Conservation (phyloP, 2,113 vertebrate genomes). For the Notothenia rossii region DNA sequence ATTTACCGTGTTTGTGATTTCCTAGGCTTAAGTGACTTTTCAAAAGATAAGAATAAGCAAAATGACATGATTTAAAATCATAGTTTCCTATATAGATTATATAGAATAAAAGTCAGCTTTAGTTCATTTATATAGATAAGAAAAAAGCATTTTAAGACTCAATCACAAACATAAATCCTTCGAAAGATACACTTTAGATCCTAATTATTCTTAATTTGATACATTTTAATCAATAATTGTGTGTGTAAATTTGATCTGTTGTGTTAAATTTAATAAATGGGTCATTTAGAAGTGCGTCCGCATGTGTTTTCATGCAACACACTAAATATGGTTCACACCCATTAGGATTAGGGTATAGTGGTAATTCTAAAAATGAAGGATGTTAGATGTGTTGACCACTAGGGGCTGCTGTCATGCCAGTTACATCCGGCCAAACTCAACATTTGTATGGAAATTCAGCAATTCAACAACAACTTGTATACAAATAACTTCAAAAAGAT, state of each 20-base stretch:
- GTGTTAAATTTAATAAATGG: neutral
- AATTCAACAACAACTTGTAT: neutral
- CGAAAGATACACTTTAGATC: neutral
- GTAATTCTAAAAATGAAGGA: neutral
- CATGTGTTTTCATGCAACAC: neutral
- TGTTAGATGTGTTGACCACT: conserved; percentile 41
- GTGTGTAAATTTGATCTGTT: neutral
- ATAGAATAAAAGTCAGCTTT: neutral
- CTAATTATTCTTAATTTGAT: no score
- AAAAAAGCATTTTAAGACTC: neutral
- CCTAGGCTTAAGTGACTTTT: conserved; percentile 39
- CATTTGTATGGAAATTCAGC: conserved; percentile 9
- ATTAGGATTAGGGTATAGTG: neutral
- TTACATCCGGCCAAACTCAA: conserved; percentile 4
- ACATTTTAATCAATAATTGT: no score
- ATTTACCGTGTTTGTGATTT: conserved; percentile 58
- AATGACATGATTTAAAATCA: conserved; percentile 1
- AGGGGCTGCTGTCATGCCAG: conserved; percentile 64
- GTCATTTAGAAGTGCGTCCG: neutral
- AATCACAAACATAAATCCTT: neutral
- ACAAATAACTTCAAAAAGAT: conserved; percentile 8
- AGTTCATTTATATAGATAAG: conserved; percentile 3
- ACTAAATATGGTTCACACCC: neutral
- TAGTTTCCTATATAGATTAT: neutral
- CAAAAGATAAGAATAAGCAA: conserved; percentile 6